Evolutionary conservation across 2,888 invertebrate genomes (phyloP).

Genomic region (Tribolium freemani): DNA sequence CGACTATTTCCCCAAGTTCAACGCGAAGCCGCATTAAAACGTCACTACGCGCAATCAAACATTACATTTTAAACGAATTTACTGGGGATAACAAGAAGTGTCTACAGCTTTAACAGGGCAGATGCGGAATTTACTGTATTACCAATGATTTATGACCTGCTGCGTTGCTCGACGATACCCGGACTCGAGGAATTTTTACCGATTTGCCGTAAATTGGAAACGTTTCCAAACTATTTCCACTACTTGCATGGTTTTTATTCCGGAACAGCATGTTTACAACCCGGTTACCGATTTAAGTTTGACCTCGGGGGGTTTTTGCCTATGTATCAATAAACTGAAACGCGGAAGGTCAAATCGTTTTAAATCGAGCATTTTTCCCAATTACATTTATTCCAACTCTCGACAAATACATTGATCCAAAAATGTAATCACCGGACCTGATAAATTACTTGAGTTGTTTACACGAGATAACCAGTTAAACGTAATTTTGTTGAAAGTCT

Average conservation of each 20-base stretch:
- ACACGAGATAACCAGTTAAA: too few relatives aligned
- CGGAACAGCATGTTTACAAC: conserved; percentile 12
- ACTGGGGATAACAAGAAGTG: conserved; percentile 41
- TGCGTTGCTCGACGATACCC: conserved; percentile 4
- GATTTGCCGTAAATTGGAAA: conserved; percentile 22
- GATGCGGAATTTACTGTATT: conserved; percentile 24
- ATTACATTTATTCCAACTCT: too few relatives aligned
- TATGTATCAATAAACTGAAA: background rate
- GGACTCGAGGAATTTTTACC: conserved; percentile 11
- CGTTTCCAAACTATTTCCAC: conserved; percentile 18
- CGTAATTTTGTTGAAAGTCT: too few relatives aligned
- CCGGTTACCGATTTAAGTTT: background rate
- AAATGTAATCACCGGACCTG: too few relatives aligned
- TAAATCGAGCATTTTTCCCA: background rate
- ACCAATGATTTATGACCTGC: conserved; percentile 30
- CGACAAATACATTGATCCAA: too few relatives aligned
- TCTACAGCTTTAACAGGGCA: conserved; percentile 27
- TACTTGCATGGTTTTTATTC: conserved; percentile 17
- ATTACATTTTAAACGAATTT: conserved; percentile 48
- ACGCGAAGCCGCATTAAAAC: conserved; percentile 46
- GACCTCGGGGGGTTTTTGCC: conserved; percentile 12
- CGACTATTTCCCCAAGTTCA: conserved; percentile 44
- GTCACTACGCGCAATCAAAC: conserved; percentile 53
- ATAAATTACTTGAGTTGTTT: too few relatives aligned
- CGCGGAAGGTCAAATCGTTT: background rate